Evolutionary conservation across 2,113 vertebrate genomes (phyloP), one percentile per base, ranked within the genome.

Genomic region (Anolis carolinensis): DNA sequence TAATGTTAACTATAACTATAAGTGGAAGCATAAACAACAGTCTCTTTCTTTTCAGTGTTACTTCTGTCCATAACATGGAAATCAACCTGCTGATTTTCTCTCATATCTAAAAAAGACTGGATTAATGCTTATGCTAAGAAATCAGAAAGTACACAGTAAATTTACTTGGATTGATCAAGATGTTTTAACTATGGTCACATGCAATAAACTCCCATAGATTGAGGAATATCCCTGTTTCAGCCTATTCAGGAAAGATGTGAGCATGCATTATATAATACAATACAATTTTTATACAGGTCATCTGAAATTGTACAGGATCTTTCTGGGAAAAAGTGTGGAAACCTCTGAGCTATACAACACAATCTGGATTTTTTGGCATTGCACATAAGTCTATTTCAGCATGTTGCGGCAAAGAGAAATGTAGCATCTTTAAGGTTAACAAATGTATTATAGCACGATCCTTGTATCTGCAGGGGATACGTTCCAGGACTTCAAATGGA

Each of bases 1-100:
- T 27, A 81, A 86, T 52, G 44, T 81, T 81, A 52, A 55, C 62
- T 52, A 75, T 68, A 55, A 81, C 48, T 75, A n/a, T n/a, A 55
- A 84, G 14, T 34, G 62, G 71, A 48, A 74, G 30, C 32, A 25
- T 34, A 73, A 59, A 80, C 20, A 36, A 62, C 68, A 79, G 80
- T 36, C 44, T 21, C n/a, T 78, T 70, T 50, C 18, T 50, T 62
- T 34, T 77, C 48, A 0, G 7, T 65, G 30, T 55, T 65, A 18
- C 14, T 30, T 48, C 4, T n/a, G 4, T 63, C 52, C 9, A n/a
- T 18, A 73, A 1, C 30, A 14, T 25, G 18, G 50, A 25, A 55
- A 14, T 79, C 10, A 79, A 13, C 36, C 62, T 30, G 32, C 27
- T 83, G 70, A 30, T 68, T 32, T 4, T 23, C 6, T 30, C 44